Percentiles rank a stretch among this genome's conserved stretches.
Conservation (phyloP, 2,797 vertebrate genomes). For the Sebastes variabilis region DNA sequence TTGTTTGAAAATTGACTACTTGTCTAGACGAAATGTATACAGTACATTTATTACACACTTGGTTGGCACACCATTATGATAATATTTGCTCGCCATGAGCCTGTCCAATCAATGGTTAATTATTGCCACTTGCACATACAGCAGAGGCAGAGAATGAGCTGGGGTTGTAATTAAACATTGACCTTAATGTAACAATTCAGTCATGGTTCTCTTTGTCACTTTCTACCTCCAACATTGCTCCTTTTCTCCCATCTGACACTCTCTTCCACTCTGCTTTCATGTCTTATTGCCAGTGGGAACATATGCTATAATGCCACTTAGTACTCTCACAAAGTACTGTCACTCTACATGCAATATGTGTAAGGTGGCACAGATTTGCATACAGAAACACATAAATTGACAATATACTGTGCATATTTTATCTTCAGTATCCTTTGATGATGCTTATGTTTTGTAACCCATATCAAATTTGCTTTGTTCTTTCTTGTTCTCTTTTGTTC, state of each 20-base stretch:
- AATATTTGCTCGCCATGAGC: slow-evolving; percentile 5
- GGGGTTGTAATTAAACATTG: slow-evolving; percentile 35
- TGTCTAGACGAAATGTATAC: background rate
- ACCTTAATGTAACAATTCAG: slow-evolving; percentile 32
- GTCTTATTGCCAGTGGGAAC: slow-evolving; percentile 20
- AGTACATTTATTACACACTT: slow-evolving; percentile 20
- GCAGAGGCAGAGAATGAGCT: slow-evolving; percentile 16
- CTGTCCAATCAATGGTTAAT: slow-evolving; percentile 45
- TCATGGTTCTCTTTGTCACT: slow-evolving; percentile 2
- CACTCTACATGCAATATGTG: background rate
- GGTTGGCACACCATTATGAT: slow-evolving; percentile 20
- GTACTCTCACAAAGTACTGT: background rate
- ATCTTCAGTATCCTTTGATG: background rate
- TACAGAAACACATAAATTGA: background rate
- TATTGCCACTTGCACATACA: slow-evolving; percentile 37
- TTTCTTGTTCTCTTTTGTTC: background rate
- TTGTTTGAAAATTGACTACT: background rate
- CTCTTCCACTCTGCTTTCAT: background rate
- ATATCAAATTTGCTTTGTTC: background rate
- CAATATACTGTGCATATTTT: background rate
- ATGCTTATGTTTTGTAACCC: background rate
- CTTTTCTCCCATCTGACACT: background rate
- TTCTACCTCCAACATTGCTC: background rate
- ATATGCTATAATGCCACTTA: slow-evolving; percentile 2
- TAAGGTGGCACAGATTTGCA: no score